These are phyloP conservation scores for Dicaeum eximium DNA, from an alignment of 2,113 vertebrate species.

Conservation along the genomic window DNA sequence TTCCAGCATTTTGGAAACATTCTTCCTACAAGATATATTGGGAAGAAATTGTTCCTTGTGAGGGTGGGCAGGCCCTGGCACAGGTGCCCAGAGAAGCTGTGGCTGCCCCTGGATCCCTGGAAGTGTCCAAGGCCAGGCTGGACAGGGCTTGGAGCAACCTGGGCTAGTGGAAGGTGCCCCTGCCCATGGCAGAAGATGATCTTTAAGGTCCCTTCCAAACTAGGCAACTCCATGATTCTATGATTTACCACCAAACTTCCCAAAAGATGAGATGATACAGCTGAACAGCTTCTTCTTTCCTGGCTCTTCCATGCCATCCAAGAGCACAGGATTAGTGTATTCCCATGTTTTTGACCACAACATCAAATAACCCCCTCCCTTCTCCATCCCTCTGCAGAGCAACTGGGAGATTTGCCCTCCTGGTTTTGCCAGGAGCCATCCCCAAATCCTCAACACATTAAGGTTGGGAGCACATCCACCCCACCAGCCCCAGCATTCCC, in stretches of 20 bases:
- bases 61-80: fast-evolving
- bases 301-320: not conserved
- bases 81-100: not conserved
- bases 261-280: not conserved
- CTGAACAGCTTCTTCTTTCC: not conserved
- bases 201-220: not conserved
- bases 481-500: not conserved
- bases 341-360: not conserved
- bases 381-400: not conserved
- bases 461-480: not conserved
- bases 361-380: not conserved
- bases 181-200: not conserved
- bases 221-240: no score
- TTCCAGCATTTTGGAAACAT: not conserved
- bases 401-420: not conserved
- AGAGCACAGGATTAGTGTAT: not conserved
- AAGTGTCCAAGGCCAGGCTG: not conserved
- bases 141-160: fast-evolving
- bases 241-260: not conserved
- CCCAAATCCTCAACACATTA: not conserved
- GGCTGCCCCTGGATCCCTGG: not conserved
- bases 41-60: not conserved
- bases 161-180: fast-evolving
- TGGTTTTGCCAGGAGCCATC: not conserved
- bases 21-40: not conserved